Percentiles rank a stretch among this genome's conserved stretches.
Evolutionary conservation across 1,140 invertebrate genomes (phyloP).

Genomic region (Aphelinus atriplicis): DNA sequence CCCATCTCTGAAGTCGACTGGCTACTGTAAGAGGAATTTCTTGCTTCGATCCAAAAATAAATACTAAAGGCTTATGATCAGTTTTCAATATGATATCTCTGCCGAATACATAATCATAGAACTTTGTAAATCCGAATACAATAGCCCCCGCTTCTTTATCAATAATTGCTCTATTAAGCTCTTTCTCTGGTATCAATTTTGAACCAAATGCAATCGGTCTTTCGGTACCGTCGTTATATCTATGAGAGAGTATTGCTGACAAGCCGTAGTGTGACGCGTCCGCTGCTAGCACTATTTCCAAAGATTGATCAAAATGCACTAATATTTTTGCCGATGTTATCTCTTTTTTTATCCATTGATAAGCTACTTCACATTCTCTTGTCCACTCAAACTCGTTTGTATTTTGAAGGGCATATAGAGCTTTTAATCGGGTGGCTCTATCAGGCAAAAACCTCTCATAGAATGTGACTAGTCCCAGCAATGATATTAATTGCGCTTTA

Average conservation of each 20-base stretch:
- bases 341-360: slow-evolving; percentile 35
- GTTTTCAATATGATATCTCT: slow-evolving; percentile 54
- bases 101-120: slow-evolving; percentile 62
- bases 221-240: slow-evolving; percentile 5
- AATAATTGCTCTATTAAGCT: slow-evolving; percentile 26
- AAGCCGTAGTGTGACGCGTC: slow-evolving; percentile 36
- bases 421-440: slow-evolving; percentile 12
- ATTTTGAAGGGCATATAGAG: slow-evolving; percentile 26
- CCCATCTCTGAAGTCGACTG: slow-evolving; percentile 39
- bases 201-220: slow-evolving; percentile 26
- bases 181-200: slow-evolving; percentile 21
- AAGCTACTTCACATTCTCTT: slow-evolving; percentile 27
- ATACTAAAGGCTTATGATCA: slow-evolving; percentile 57
- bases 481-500: slow-evolving; percentile 35
- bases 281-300: slow-evolving; percentile 39
- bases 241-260: neutral
- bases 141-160: slow-evolving; percentile 24
- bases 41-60: slow-evolving; percentile 32
- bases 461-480: slow-evolving; percentile 35
- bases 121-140: slow-evolving; percentile 40
- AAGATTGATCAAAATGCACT: slow-evolving; percentile 42
- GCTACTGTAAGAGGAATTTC: slow-evolving; percentile 43
- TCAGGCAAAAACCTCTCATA: slow-evolving; percentile 39
- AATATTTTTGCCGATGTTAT: slow-evolving; percentile 46
- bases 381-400: slow-evolving; percentile 17